Evolutionary conservation across 2,888 invertebrate species (phyloP).

Genomic region (Trypoxylon attenuatum): DNA sequence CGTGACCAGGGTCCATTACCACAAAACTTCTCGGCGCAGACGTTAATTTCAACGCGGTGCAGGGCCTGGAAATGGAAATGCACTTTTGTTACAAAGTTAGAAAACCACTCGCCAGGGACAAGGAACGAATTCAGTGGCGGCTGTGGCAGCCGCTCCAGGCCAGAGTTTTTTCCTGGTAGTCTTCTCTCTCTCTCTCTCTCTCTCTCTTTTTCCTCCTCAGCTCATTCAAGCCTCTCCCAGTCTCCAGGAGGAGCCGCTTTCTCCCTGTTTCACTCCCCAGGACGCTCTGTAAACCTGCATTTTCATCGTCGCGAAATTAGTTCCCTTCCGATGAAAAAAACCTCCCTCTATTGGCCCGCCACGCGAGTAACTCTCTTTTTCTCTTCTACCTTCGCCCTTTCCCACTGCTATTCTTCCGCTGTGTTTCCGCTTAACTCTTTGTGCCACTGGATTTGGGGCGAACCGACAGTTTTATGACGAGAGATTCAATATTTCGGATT

Average conservation of each 20-base stretch:
- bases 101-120: conserved; percentile 49
- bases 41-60: conserved; percentile 37
- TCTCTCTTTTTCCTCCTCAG: conserved; percentile 10
- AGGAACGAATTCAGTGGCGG: conserved; percentile 34
- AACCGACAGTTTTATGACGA: too few relatives aligned
- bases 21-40: too few relatives aligned
- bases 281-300: conserved; percentile 54
- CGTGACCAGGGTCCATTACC: too few relatives aligned
- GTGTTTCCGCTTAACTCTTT: too few relatives aligned
- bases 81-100: conserved; percentile 55
- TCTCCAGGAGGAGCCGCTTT: too few relatives aligned
- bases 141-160: conserved; percentile 3
- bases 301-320: conserved; percentile 56
- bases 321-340: conserved; percentile 54
- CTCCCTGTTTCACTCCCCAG: conserved; percentile 19
- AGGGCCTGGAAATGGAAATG: conserved; percentile 40
- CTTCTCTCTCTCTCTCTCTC: conserved; percentile 1
- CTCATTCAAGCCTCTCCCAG: background rate
- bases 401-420: too few relatives aligned
- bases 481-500: too few relatives aligned
- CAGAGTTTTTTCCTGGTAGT: conserved; percentile 1
- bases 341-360: conserved; percentile 47
- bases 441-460: too few relatives aligned
- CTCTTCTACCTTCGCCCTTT: background rate
- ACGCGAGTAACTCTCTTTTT: conserved; percentile 7